A percentile compares a stretch with the other conserved stretches of the same genome.
These are phyloP conservation scores for Euphonia xanthogaster DNA, from an alignment of 2,797 vertebrate genomes.

Conservation along the genomic window DNA sequence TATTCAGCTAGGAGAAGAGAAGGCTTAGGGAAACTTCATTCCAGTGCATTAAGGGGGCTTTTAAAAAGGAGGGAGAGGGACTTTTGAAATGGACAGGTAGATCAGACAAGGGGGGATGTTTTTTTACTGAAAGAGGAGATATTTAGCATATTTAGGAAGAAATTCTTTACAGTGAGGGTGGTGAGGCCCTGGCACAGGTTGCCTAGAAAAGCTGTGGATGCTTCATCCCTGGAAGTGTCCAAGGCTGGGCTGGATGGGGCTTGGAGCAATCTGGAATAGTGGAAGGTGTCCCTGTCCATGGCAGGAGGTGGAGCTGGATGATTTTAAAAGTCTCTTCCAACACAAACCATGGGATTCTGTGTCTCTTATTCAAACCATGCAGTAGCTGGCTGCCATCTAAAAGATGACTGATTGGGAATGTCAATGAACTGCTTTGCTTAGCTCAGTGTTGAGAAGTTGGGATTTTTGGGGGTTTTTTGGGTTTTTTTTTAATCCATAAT, in stretches of 20 bases:
- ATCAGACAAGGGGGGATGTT: background rate
- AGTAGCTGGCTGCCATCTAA: background rate
- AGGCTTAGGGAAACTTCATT: background rate
- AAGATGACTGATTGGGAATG: background rate
- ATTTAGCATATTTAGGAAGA: background rate
- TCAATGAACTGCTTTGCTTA: background rate
- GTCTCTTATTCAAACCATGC: background rate
- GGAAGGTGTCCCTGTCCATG: background rate
- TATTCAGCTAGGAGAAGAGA: background rate
- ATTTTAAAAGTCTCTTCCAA: background rate
- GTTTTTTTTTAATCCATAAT: background rate
- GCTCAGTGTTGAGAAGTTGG: background rate
- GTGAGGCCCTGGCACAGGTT: accelerated
- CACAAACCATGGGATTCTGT: background rate
- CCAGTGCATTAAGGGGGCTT: background rate
- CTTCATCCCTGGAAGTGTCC: background rate
- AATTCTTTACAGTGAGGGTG: background rate
- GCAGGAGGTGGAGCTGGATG: accelerated
- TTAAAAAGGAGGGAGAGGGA: background rate
- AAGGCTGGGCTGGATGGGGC: accelerated
- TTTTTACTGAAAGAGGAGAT: background rate
- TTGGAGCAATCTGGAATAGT: accelerated
- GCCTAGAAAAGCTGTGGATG: background rate
- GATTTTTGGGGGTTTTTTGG: background rate
- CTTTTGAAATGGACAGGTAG: background rate